Evolutionary conservation across 2,888 invertebrate genomes (phyloP), one percentile per base, ranked within the genome.

Genomic region (Aleiodes leptofemur): DNA sequence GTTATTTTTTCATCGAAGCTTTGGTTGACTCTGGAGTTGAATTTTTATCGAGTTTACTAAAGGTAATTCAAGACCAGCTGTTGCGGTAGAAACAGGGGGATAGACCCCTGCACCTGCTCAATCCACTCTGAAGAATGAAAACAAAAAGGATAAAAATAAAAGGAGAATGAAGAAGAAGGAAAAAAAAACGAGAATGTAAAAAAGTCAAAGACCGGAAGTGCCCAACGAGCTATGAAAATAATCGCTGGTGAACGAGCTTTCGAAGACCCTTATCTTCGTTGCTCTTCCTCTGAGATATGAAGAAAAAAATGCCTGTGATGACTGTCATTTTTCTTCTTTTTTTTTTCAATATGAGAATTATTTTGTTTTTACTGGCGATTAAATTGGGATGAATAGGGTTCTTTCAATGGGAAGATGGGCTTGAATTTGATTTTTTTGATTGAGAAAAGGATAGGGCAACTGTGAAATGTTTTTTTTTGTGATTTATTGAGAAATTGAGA

Each of bases 201-300:
- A 43, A 16, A 43, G 48, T 64, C 48, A 23, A 11, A 38, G 43
- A 43, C 64, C 14, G 64, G 64, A 64, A 64, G 64, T 14, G 64
- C 23, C n/a, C 64, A 48, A 64, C 64, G 64, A 64, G 56, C 29
- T 64, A 64, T 64, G 64, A 14, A 43, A 64, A 64, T 64, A 64
- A 64, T 64, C 64, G 48, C 64, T 64, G n/a, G 64, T 16, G n/a
- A 64, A 64, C 48, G 64, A 14, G 64, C 48, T 43, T 48, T 38
- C 43, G 64, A 64, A 43, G 64, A 43, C 16, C 43, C 48, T 64
- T 64, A 64, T 64, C 64, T 16, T 8, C 11, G 14, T n/a, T 43
- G 16, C 64, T n/a, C 23, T 64, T 64, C 64, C 64, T 43, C 43
- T 64, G 16, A 48, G n/a, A 23, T 16, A 43, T 64, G 64, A 64